A percentile compares a stretch with the other conserved stretches of the same genome.
phyloP scores from a whole-genome alignment of 1,140 invertebrate genomes.

The Amyelois transitella region DNA sequence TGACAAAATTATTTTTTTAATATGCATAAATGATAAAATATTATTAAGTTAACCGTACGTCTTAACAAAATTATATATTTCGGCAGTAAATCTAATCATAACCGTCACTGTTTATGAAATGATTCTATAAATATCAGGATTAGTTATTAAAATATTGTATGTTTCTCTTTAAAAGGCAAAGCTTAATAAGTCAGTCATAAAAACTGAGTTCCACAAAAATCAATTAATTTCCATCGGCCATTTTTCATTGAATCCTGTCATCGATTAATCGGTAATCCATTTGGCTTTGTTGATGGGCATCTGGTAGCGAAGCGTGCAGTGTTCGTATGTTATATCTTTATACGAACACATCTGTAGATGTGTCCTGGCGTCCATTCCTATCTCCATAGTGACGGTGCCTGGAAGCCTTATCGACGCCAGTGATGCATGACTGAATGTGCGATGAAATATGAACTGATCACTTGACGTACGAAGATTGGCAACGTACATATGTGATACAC shows the following conservation, averaged over 20 bases:
- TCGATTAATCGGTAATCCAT: background rate
- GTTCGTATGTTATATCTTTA: background rate
- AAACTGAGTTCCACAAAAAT: too few species aligned
- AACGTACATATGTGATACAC: background rate
- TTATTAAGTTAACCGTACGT: too few species aligned
- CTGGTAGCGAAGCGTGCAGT: background rate
- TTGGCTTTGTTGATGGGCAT: background rate
- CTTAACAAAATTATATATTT: too few species aligned
- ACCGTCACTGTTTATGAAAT: too few species aligned
- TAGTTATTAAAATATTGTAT: too few species aligned
- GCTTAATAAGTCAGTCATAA: too few species aligned
- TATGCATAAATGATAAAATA: too few species aligned
- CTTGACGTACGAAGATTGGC: conserved; percentile 1
- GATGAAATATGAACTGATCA: conserved; percentile 21
- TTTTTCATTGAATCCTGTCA: background rate
- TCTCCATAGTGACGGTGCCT: conserved; percentile 3
- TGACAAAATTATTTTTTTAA: too few species aligned
- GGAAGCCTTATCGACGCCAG: conserved; percentile 14
- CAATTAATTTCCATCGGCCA: background rate
- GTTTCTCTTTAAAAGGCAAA: too few species aligned
- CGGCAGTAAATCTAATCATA: too few species aligned
- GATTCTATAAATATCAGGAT: too few species aligned
- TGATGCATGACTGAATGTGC: conserved; percentile 15
- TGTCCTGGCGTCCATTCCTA: background rate
- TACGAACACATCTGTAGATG: background rate